Base-by-base conservation (phyloP, 2,797 vertebrate genomes). In the Streptopelia turtur region DNA sequence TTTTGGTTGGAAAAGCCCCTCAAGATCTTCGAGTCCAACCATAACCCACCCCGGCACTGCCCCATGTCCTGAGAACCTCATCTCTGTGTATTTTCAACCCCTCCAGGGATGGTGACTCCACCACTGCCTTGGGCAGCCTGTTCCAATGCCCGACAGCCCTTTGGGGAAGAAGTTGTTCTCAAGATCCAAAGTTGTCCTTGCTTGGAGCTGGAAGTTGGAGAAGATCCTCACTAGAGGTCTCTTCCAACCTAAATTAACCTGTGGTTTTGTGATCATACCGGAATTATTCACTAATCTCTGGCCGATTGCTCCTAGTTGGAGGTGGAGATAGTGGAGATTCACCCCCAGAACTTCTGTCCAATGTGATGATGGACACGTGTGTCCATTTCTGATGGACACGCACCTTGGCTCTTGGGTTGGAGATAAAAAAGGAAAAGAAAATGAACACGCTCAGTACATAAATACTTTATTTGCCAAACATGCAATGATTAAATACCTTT, bases 291-390 rank as follows among this genome's bases (percentile, higher is more conserved):
- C 22, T 35, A 16, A 41, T 30, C 27, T 78, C 24, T n/a, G 69
- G 39, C 21, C 4, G 11, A 13, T 49, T 0, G 1, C 21, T 39
- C 35, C 25, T 1, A 7, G 10, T 8, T 74, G 64, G 59, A 61
- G 47, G 14, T 39, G 6, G 35, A 37, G 41, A 24, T 5, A 65
- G 47, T 0, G 1, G 10, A n/a, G 23, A 45, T 56, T 81, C 3
- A 3, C 31, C 22, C 2, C 14, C 64, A 35, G 18, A 65, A 52
- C 20, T 52, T 56, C 11, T 27, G 1, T 70, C 1, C 6, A 11
- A 10, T 21, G 16, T 78, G 37, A 7, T 1, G 1, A 20, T 47
- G n/a, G 72, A 63, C 6, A 3, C 2, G 2, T 30, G 35, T 33
- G 24, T 37, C 31, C 13, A 3, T 2, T 1, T 56, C 17, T 23